These are phyloP conservation scores for Papilio aristodemus DNA, from an alignment of 1,140 invertebrate species.

Conservation along the genomic window DNA sequence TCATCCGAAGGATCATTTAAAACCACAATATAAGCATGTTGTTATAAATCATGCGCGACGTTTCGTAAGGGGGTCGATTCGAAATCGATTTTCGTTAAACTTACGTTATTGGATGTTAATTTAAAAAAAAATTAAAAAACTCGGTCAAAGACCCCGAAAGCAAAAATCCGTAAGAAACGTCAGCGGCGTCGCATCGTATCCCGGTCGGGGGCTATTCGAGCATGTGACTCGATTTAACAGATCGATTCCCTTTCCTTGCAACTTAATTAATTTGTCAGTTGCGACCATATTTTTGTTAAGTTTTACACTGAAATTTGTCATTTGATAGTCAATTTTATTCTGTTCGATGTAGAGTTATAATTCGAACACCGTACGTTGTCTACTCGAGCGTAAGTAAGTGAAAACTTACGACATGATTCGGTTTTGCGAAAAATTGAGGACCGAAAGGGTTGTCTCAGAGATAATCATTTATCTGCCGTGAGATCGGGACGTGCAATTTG, in stretches of 20 bases:
- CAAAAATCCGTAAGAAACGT: constrained; percentile 32
- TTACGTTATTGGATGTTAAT: constrained; percentile 24
- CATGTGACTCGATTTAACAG: constrained; percentile 51
- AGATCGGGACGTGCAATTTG: constrained; percentile 51
- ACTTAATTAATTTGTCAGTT: constrained; percentile 60
- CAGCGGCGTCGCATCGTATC: constrained; percentile 37
- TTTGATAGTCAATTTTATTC: constrained; percentile 23
- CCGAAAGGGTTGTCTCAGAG: constrained; percentile 49
- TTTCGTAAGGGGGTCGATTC: constrained; percentile 17
- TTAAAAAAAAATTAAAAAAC: constrained; percentile 20
- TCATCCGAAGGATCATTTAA: too few relatives aligned
- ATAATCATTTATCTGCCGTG: constrained; percentile 46
- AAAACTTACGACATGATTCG: constrained; percentile 48
- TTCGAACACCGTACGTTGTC: constrained; percentile 31
- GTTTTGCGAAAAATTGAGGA: constrained; percentile 43
- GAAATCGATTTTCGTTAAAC: constrained; percentile 26
- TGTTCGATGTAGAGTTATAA: constrained; percentile 9
- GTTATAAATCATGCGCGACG: constrained; percentile 7
- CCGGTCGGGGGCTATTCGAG: constrained; percentile 45
- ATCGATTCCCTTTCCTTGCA: constrained; percentile 52
- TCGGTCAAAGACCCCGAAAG: constrained; percentile 39
- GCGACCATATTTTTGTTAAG: constrained; percentile 42
- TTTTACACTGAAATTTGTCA: constrained; percentile 18
- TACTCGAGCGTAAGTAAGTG: constrained; percentile 43
- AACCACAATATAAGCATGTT: not conserved